Percentiles rank a stretch among this genome's conserved stretches.
phyloP scores from a whole-genome alignment of 2,113 vertebrate species.

The Eptesicus fuscus region DNA sequence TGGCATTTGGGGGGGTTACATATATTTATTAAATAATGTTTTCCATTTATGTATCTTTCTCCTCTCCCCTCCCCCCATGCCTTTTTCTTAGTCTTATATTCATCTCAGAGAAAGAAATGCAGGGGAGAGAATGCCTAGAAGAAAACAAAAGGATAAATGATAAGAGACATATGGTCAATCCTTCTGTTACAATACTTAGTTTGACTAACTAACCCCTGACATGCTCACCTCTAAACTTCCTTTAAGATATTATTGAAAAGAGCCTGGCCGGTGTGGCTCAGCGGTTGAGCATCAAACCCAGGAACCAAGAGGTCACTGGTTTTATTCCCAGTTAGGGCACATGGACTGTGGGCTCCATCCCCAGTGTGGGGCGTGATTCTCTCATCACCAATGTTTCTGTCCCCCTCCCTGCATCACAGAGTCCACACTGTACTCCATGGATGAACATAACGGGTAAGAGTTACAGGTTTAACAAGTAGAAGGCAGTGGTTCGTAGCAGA shows the following conservation, averaged over 20 bases:
- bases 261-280: background rate
- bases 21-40: background rate
- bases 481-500: background rate
- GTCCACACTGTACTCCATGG: fast-evolving
- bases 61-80: fast-evolving
- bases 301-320: too few species aligned
- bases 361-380: too few species aligned
- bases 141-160: background rate
- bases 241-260: background rate
- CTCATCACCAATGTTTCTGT: too few species aligned
- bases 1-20: background rate
- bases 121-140: background rate
- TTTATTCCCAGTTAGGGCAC: too few species aligned
- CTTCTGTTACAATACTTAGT: background rate
- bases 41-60: background rate
- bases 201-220: background rate
- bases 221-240: background rate
- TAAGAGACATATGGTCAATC: background rate
- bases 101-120: background rate
- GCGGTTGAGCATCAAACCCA: too few species aligned
- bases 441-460: background rate
- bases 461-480: background rate
- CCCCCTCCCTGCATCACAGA: background rate
- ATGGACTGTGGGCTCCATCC: too few species aligned
- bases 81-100: background rate